phyloP scores from a whole-genome alignment of 2,113 vertebrate species.

The Notothenia coriiceps region DNA sequence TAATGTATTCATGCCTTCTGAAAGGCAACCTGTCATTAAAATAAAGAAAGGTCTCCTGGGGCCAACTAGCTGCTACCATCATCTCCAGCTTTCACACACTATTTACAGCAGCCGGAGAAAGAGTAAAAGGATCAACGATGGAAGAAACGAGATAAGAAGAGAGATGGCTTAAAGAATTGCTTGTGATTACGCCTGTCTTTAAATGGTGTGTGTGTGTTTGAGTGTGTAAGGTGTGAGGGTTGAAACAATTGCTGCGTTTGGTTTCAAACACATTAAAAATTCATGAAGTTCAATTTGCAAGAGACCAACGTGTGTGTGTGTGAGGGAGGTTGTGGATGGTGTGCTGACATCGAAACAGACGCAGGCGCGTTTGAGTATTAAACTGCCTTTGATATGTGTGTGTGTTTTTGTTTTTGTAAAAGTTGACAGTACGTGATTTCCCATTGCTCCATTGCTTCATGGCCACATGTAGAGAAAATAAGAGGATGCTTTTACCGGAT shows the following conservation, averaged over 20 bases:
- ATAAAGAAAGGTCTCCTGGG: constrained; percentile 27
- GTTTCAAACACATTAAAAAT: constrained; percentile 55
- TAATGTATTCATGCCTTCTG: constrained; percentile 21
- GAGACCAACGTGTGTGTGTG: constrained; percentile 6
- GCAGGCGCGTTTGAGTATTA: not conserved
- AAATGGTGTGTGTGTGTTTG: not conserved
- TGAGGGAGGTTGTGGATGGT: not conserved
- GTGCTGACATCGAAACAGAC: constrained; percentile 16
- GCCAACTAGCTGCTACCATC: constrained; percentile 31
- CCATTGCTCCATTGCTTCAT: too few species aligned
- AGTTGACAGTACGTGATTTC: too few species aligned
- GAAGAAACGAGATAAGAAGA: not conserved
- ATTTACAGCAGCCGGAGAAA: constrained; percentile 16
- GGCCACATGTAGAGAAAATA: too few species aligned
- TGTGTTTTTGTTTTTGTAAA: too few species aligned
- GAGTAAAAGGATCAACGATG: not conserved
- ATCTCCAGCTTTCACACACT: constrained; percentile 19
- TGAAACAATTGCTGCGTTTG: constrained; percentile 42
- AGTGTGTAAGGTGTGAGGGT: constrained; percentile 15
- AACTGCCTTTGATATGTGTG: not conserved
- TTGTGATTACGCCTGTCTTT: constrained; percentile 5
- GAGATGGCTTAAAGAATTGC: not conserved
- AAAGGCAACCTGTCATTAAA: constrained; percentile 45
- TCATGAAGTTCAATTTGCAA: constrained; percentile 43
- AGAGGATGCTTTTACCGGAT: too few species aligned